Percentiles rank a stretch among this genome's conserved stretches.
Conservation (phyloP, 2,797 vertebrate genomes). For the Anguilla anguilla region DNA sequence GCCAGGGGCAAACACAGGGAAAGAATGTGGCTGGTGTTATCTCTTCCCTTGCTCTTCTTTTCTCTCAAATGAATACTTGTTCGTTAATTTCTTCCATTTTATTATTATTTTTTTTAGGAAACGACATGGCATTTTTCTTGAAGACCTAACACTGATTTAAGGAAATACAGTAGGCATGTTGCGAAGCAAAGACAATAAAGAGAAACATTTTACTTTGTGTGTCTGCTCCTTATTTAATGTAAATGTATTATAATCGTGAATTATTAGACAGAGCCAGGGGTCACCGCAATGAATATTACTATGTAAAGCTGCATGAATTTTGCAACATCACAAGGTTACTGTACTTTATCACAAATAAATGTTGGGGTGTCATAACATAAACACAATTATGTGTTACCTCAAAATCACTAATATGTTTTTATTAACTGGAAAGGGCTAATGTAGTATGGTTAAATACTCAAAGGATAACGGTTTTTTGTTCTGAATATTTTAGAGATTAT, state of each 20-base stretch:
- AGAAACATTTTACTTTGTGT: constrained; percentile 38
- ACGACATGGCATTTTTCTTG: constrained; percentile 46
- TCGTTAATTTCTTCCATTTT: not conserved
- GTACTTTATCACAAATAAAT: not conserved
- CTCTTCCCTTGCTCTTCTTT: not conserved
- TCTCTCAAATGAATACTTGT: not conserved
- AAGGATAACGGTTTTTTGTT: not conserved
- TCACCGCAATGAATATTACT: not conserved
- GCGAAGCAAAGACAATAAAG: constrained; percentile 70
- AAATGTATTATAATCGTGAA: not conserved
- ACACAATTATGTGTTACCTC: not conserved
- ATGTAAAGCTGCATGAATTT: not conserved
- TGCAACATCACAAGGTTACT: not conserved
- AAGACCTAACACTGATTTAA: constrained; percentile 49
- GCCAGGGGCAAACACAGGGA: not conserved
- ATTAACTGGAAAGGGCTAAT: not conserved
- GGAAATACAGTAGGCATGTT: constrained; percentile 63
- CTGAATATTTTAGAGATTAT: not conserved
- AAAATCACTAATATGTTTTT: not conserved
- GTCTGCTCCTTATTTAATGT: not conserved
- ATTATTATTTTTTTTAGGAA: constrained; percentile 19
- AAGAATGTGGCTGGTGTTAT: not conserved
- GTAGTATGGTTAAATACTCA: not conserved
- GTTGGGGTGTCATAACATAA: not conserved
- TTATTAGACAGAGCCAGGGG: not conserved